phyloP scores from a whole-genome alignment of 2,113 vertebrate species.

The Echinops telfairi region DNA sequence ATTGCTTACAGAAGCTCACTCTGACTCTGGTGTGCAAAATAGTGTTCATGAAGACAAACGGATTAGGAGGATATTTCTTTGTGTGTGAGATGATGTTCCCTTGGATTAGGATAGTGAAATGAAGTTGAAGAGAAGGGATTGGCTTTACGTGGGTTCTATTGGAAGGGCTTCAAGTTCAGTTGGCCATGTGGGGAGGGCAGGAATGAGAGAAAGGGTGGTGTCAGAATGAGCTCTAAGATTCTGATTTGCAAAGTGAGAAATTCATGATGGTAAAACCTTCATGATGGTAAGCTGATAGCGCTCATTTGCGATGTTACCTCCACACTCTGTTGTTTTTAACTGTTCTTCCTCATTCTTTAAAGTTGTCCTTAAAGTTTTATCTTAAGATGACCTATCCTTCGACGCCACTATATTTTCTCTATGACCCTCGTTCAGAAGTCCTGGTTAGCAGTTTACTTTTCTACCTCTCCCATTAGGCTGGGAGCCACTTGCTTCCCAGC shows the following conservation, averaged over 20 bases:
- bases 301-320: background rate
- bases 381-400: background rate
- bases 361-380: background rate
- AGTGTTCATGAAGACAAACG: background rate
- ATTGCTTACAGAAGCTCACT: background rate
- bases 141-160: background rate
- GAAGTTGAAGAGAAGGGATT: background rate
- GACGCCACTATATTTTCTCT: background rate
- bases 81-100: background rate
- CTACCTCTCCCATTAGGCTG: background rate
- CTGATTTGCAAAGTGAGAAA: slow-evolving; percentile 17
- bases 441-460: background rate
- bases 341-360: background rate
- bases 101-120: background rate
- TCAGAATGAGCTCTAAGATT: background rate
- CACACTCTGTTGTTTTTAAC: background rate
- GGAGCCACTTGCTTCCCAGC: background rate
- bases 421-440: background rate
- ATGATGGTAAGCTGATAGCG: background rate
- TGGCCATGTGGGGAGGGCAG: background rate
- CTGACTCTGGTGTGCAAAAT: background rate
- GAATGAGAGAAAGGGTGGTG: background rate
- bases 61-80: background rate
- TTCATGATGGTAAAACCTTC: background rate
- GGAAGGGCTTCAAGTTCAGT: slow-evolving; percentile 13